phyloP scores from a whole-genome alignment of 2,113 vertebrate species.

The Anarhynchus alexandrinus region DNA sequence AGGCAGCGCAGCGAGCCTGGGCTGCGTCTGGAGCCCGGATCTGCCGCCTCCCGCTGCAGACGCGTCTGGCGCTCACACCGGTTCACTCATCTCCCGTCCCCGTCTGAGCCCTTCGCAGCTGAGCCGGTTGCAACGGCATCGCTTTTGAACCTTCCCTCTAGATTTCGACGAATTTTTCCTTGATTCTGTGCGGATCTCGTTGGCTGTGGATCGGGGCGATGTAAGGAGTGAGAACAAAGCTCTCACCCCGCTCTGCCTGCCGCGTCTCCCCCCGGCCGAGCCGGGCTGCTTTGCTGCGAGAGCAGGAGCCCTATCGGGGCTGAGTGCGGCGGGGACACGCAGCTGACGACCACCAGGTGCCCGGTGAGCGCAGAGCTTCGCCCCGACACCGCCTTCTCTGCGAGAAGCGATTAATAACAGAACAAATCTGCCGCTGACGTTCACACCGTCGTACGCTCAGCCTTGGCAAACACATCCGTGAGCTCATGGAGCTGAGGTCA shows the following conservation, averaged over 20 bases:
- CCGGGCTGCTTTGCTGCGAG: neutral
- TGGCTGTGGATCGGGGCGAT: neutral
- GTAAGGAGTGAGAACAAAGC: fast-evolving
- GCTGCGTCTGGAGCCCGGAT: neutral
- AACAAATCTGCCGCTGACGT: neutral
- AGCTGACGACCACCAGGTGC: neutral
- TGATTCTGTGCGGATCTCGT: neutral
- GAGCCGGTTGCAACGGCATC: fast-evolving
- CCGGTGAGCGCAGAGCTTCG: neutral
- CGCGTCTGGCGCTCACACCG: neutral
- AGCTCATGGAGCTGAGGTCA: neutral
- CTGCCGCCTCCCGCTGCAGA: neutral
- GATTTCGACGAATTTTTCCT: neutral
- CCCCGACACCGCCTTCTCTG: neutral
- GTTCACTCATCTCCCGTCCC: neutral
- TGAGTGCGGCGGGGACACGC: neutral
- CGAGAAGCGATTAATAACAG: neutral
- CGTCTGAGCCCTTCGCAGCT: neutral
- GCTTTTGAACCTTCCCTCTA: neutral
- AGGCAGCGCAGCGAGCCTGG: neutral
- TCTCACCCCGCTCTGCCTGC: neutral
- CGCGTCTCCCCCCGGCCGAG: too few relatives aligned
- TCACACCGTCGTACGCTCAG: neutral
- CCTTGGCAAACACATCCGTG: neutral
- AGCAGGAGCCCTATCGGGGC: too few relatives aligned